Evolutionary conservation across 2,888 invertebrate species (phyloP).

Genomic region (Brachyopa scutellaris): DNA sequence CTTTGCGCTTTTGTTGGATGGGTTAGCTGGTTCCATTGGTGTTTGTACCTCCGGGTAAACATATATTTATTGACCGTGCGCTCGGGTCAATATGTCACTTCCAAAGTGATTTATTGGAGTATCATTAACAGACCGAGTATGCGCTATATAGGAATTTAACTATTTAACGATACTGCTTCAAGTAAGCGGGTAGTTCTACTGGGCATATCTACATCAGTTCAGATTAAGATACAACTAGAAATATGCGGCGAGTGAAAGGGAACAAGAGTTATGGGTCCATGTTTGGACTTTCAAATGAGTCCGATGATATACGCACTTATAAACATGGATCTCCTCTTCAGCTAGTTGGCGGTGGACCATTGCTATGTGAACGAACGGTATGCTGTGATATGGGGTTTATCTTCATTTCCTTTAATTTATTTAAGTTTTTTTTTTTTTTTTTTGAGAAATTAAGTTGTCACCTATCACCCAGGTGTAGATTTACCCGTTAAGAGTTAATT

Average conservation of each 20-base stretch:
- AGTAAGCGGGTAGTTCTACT: constrained; percentile 69
- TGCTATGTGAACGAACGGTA: constrained; percentile 50
- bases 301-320: constrained; percentile 70
- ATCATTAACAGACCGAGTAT: constrained; percentile 67
- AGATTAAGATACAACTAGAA: constrained; percentile 69
- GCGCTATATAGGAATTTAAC: constrained; percentile 66
- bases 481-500: constrained; percentile 65
- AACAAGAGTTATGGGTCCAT: constrained; percentile 69
- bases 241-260: constrained; percentile 68
- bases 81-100: constrained; percentile 72
- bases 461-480: constrained; percentile 66
- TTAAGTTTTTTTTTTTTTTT: constrained; percentile 46
- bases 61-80: constrained; percentile 72
- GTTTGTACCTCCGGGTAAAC: constrained; percentile 68
- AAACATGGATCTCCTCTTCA: constrained; percentile 69
- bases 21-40: constrained; percentile 51
- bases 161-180: constrained; percentile 64
- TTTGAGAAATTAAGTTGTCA: constrained; percentile 67
- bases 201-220: constrained; percentile 61
- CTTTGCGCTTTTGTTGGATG: constrained; percentile 38
- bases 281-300: constrained; percentile 72
- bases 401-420: constrained; percentile 64
- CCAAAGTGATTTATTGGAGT: constrained; percentile 72
- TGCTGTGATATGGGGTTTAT: constrained; percentile 59
- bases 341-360: constrained; percentile 37